These are phyloP conservation scores for Circaetus gallicus DNA, from an alignment of 2,113 vertebrate genomes.

Conservation along the genomic window DNA sequence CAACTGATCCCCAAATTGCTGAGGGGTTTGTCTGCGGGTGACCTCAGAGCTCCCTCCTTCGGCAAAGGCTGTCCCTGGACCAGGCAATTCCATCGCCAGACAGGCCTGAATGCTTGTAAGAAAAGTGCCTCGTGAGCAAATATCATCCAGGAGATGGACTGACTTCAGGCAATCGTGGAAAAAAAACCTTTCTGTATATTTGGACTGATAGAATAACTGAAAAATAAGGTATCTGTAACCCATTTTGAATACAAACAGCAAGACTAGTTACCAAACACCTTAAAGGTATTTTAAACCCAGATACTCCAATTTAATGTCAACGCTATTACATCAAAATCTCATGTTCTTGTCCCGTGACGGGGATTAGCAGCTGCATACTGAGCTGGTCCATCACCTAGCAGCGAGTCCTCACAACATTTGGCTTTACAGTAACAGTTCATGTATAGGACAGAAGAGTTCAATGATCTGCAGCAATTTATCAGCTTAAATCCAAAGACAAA, in stretches of 20 bases:
- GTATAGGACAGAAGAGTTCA: background rate
- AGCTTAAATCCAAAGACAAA: background rate
- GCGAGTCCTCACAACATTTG: too few relatives aligned
- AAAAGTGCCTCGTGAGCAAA: background rate
- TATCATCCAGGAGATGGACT: background rate
- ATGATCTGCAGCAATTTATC: background rate
- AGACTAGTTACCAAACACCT: background rate
- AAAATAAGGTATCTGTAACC: background rate
- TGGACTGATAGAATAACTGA: background rate
- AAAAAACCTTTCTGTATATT: background rate
- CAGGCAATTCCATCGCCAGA: background rate
- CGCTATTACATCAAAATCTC: background rate
- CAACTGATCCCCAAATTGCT: background rate
- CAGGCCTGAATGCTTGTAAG: background rate
- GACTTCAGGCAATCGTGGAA: background rate
- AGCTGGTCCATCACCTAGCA: background rate
- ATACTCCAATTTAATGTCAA: background rate
- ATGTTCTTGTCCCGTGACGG: background rate
- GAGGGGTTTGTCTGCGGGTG: fast-evolving
- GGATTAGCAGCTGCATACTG: background rate
- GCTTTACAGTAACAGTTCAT: fast-evolving
- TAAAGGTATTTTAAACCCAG: background rate
- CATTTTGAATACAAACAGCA: background rate
- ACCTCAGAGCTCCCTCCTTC: background rate
- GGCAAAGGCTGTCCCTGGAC: too few relatives aligned